These are phyloP conservation scores for Crotalus horridus DNA, from an alignment of 2,113 vertebrate genomes.

Conservation along the genomic window DNA sequence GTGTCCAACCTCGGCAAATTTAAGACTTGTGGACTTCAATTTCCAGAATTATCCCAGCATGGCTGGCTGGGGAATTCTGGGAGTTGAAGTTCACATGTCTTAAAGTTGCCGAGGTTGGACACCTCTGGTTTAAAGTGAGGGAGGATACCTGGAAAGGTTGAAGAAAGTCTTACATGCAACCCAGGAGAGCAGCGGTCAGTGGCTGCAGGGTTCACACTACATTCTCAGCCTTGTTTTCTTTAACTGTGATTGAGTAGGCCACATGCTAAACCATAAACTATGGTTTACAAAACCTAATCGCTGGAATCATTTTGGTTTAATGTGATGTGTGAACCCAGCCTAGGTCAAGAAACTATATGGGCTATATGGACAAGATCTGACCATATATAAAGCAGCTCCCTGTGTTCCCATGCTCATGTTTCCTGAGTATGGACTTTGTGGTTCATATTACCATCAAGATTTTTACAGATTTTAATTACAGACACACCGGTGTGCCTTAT, in stretches of 20 bases:
- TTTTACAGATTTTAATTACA: neutral
- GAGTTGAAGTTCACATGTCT: neutral
- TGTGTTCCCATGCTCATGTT: neutral
- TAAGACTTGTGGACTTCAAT: neutral
- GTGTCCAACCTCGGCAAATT: neutral
- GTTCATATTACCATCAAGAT: neutral
- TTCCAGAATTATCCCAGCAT: neutral
- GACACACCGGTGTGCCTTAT: neutral
- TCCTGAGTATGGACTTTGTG: neutral
- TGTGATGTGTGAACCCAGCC: neutral
- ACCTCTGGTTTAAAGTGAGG: neutral
- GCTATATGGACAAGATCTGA: neutral
- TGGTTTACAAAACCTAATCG: neutral
- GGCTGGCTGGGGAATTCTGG: neutral
- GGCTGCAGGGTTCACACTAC: neutral
- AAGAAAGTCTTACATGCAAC: neutral
- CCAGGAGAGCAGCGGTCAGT: neutral
- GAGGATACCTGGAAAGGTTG: neutral
- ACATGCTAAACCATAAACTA: neutral
- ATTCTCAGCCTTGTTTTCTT: neutral
- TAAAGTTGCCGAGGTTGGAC: neutral
- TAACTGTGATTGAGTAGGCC: neutral
- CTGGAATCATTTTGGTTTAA: neutral
- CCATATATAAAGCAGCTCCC: neutral
- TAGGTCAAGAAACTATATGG: neutral